Evolutionary conservation across 2,888 invertebrate species (phyloP).

Genomic region (Pristionchus arcanus): DNA sequence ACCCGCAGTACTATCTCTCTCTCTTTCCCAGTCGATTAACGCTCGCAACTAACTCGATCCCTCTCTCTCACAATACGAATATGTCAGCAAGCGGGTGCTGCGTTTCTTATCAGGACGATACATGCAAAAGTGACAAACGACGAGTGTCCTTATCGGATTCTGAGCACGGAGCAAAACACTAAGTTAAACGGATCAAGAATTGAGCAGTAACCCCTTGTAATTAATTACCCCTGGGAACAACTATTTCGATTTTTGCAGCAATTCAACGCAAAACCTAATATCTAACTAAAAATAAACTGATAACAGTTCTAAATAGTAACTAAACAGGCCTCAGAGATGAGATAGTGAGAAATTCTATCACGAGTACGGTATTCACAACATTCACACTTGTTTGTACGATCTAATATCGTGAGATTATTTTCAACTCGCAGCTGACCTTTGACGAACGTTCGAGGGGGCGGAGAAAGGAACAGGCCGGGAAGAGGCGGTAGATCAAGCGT

Average conservation of each 20-base stretch:
- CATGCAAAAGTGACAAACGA: slow-evolving; percentile 1
- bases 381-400: slow-evolving; percentile 88
- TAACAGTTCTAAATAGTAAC: no score
- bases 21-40: neutral
- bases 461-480: no score
- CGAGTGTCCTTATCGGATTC: neutral
- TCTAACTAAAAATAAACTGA: no score
- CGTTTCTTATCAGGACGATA: neutral
- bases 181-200: no score
- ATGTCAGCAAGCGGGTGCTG: neutral
- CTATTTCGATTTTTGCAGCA: no score
- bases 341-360: neutral
- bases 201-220: neutral
- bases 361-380: neutral
- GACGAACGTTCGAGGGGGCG: no score
- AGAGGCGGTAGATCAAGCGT: no score
- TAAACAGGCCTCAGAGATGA: no score
- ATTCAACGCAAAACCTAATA: no score
- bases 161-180: neutral
- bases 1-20: neutral
- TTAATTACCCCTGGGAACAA: no score
- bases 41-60: neutral
- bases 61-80: neutral
- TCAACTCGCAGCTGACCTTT: no score
- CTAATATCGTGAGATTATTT: no score